A percentile compares a stretch with the other conserved stretches of the same genome.
These are phyloP conservation scores for Eretmocerus hayati DNA, from an alignment of 2,888 invertebrate genomes.

Conservation along the genomic window DNA sequence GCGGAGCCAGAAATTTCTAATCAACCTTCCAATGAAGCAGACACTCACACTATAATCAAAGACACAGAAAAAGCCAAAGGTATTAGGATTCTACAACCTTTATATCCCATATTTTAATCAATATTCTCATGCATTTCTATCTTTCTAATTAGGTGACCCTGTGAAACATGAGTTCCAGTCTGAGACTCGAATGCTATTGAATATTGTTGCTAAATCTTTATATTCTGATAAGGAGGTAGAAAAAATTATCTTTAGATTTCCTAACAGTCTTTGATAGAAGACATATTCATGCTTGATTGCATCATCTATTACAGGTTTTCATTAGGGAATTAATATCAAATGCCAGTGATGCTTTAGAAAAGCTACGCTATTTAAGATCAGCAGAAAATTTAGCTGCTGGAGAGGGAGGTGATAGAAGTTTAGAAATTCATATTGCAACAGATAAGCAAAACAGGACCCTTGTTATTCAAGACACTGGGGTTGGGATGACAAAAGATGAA, in stretches of 20 bases:
- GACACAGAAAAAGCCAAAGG: constrained; percentile 56
- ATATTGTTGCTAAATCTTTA: constrained; percentile 93
- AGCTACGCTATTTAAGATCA: constrained; percentile 73
- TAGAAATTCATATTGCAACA: constrained; percentile 84
- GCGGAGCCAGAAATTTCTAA: constrained; percentile 36
- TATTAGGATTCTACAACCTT: constrained; percentile 27
- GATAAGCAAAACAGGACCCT: constrained; percentile 80
- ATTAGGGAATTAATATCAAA: constrained; percentile 93
- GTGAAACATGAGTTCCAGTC: constrained; percentile 89
- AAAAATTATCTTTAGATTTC: constrained; percentile 19
- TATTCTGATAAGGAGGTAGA: constrained; percentile 95
- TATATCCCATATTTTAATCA: not conserved
- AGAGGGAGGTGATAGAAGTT: constrained; percentile 55
- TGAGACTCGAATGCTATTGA: constrained; percentile 89
- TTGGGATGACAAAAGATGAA: constrained; percentile 94
- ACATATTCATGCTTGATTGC: not conserved
- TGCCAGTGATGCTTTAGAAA: constrained; percentile 94
- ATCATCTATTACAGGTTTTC: constrained; percentile 62
- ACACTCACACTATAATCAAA: constrained; percentile 56
- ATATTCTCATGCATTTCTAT: too few species aligned
- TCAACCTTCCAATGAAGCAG: constrained; percentile 39
- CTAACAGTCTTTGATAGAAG: too few species aligned
- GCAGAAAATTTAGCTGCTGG: constrained; percentile 49
- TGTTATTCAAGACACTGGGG: constrained; percentile 87
- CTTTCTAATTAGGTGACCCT: constrained; percentile 48